Percentiles rank a stretch among this genome's conserved stretches.
phyloP scores from a whole-genome alignment of 2,888 invertebrate species.

The Byasa hedistus region DNA sequence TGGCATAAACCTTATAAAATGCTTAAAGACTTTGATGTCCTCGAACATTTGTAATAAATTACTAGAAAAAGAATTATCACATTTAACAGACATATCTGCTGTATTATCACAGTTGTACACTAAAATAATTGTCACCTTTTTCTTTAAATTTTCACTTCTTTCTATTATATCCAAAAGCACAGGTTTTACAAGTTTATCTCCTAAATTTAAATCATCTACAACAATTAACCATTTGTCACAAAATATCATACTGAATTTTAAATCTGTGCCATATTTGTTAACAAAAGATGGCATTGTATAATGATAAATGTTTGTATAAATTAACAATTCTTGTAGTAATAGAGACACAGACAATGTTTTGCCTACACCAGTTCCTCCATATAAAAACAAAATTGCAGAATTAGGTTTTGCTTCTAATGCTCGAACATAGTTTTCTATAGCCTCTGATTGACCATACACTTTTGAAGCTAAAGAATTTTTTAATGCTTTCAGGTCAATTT shows the following conservation, averaged over 20 bases:
- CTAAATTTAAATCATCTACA: conserved; percentile 58
- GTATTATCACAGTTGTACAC: conserved; percentile 61
- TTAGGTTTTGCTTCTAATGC: conserved; percentile 45
- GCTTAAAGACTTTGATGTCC: conserved; percentile 48
- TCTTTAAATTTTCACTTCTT: conserved; percentile 56
- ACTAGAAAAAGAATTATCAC: conserved; percentile 47
- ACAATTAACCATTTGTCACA: conserved; percentile 59
- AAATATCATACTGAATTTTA: conserved; percentile 58
- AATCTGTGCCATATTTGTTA: conserved; percentile 52
- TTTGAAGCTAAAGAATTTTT: conserved; percentile 44
- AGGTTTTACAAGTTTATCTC: conserved; percentile 46
- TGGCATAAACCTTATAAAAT: conserved; percentile 55
- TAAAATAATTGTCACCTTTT: conserved; percentile 58
- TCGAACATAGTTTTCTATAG: conserved; percentile 47
- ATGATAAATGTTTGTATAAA: conserved; percentile 64
- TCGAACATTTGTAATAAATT: conserved; percentile 46
- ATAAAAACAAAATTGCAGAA: conserved; percentile 60
- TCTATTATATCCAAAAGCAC: conserved; percentile 48
- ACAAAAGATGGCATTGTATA: conserved; percentile 66
- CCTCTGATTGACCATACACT: conserved; percentile 61
- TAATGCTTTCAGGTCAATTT: conserved; percentile 44
- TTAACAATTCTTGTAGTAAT: conserved; percentile 51
- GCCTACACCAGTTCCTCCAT: conserved; percentile 73
- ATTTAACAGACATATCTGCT: conserved; percentile 44
- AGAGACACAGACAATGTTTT: conserved; percentile 64